phyloP scores from a whole-genome alignment of 2,797 vertebrate species.

The Scolopax rusticola region DNA sequence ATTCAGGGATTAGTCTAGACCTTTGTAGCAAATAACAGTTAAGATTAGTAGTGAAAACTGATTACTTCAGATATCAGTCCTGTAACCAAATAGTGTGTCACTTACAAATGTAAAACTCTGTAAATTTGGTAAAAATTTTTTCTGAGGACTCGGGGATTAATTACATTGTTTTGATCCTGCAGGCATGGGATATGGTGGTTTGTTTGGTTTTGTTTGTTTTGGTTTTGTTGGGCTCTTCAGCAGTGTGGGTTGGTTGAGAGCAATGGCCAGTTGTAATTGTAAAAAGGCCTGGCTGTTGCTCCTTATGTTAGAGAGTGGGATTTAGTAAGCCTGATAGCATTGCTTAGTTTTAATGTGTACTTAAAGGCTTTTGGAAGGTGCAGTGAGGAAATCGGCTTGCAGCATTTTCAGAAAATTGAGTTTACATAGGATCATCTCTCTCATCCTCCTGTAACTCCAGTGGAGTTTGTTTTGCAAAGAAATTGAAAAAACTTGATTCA shows the following conservation, averaged over 20 bases:
- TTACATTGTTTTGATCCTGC: not conserved
- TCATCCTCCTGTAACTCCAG: not conserved
- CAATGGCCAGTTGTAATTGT: not conserved
- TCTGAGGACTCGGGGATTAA: not conserved
- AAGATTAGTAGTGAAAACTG: not conserved
- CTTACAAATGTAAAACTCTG: not conserved
- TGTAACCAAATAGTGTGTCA: not conserved
- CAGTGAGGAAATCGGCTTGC: not conserved
- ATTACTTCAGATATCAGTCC: not conserved
- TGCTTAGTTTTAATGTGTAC: constrained; percentile 13
- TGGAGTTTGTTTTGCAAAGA: constrained; percentile 16
- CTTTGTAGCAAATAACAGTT: not conserved
- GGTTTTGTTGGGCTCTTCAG: not conserved
- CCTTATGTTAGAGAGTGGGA: not conserved
- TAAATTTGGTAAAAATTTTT: not conserved
- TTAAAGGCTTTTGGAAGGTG: constrained; percentile 18
- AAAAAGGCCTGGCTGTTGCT: not conserved
- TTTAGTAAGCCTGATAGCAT: not conserved
- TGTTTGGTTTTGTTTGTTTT: not conserved
- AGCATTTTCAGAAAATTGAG: constrained; percentile 28
- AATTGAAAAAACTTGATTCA: not conserved
- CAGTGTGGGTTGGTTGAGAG: not conserved
- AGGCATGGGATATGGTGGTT: not conserved
- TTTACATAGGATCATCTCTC: constrained; percentile 33
- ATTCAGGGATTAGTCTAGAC: not conserved